Base-by-base conservation (phyloP, 2,797 vertebrate genomes). In the Phrynocephalus vlangalii region DNA sequence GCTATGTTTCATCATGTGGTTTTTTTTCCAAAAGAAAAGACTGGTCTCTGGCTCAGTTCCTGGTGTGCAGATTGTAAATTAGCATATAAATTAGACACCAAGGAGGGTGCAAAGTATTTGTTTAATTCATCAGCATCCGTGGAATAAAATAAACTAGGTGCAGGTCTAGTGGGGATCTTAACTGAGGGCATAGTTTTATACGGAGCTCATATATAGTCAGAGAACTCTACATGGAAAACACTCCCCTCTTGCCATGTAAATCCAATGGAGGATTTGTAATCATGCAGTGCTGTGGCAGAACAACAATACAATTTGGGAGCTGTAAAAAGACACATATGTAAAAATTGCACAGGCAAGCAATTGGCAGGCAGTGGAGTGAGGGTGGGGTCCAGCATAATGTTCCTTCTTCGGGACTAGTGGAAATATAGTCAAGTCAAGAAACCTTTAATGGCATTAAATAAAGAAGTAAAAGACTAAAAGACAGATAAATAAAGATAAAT, bases 61-160 rank as follows among this genome's bases (percentile, higher is more conserved):
- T 90, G 22, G 85, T 79, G 82, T 85, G 91, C 91, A 79, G 90
- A 91, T 88, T 92, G 92, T 82, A 6, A 85, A 90, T 91, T 73
- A 89, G 90, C 89, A 91, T 93, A 85, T 93, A 92, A 93, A 94
- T 95, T 92, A 91, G 91, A 85, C 83, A 85, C 83, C 77, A 85
- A 81, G 83, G 87, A 88, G 78, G 91, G 92, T 94, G 90, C 90
- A 92, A 94, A 91, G 83, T 91, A 92, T 90, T 85, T 93, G 87
- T 90, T 91, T 52, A 90, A 90, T 91, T 94, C 92, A 92, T 79
- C 89, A 90, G 63, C 91, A 93, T 86, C 91, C 89, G 85, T 85
- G 91, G 88, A 87, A 78, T 91, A 87, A 90, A 94, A 91, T 91
- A 95, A 94, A 93, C 88, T 92, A 93, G 92, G 84, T 86, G 76